Conservation (phyloP, 1,140 invertebrate species). For the Philotrypesis tridentata region DNA sequence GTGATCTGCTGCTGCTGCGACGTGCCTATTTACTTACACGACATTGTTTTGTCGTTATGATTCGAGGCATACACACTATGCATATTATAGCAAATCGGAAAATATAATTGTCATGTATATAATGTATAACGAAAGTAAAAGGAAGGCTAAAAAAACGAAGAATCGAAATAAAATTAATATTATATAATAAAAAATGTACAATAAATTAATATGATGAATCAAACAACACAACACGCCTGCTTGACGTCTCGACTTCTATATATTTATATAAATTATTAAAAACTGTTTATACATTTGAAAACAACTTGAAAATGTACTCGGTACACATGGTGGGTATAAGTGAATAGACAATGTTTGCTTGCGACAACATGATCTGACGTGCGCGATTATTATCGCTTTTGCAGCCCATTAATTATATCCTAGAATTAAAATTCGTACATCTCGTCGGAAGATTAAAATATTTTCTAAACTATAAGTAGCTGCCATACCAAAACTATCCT, state of each 20-base stretch:
- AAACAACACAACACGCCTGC: conserved; percentile 11
- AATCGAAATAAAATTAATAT: not conserved
- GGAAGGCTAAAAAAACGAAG: not conserved
- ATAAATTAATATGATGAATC: conserved; percentile 20
- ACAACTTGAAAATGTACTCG: conserved; percentile 41
- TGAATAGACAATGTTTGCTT: conserved; percentile 27
- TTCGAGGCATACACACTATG: not conserved
- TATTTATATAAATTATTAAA: conserved; percentile 44
- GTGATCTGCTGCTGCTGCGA: conserved; percentile 26
- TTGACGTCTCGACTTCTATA: conserved; percentile 40
- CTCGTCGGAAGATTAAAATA: no score
- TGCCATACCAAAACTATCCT: no score
- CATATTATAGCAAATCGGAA: not conserved
- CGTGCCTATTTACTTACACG: conserved; percentile 23
- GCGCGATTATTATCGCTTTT: conserved; percentile 6
- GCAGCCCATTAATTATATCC: not conserved
- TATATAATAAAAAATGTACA: not conserved
- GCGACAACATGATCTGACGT: conserved; percentile 24
- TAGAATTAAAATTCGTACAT: not conserved
- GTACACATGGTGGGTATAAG: conserved; percentile 5
- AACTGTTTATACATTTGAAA: conserved; percentile 48
- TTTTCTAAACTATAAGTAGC: no score
- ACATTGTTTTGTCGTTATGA: not conserved
- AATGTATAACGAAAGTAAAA: not conserved
- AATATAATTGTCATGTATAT: not conserved